Evolutionary conservation across 2,113 vertebrate species (phyloP).

Genomic region (Vireo altiloquus): DNA sequence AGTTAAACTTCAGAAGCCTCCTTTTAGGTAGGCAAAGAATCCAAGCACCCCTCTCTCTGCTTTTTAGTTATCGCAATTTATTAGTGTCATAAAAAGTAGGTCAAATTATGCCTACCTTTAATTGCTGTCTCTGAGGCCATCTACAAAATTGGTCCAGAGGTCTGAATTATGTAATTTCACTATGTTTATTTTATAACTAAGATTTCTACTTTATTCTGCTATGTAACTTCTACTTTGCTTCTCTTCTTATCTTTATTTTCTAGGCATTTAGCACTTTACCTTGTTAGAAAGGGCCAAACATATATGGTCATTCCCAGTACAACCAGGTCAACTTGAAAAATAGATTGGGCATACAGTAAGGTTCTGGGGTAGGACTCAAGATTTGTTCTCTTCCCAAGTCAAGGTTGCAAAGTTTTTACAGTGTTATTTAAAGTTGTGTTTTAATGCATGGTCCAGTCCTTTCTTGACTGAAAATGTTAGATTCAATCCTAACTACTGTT

Average conservation of each 20-base stretch:
- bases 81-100: neutral
- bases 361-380: neutral
- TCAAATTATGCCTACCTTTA: neutral
- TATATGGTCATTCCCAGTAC: neutral
- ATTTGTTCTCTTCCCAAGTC: neutral
- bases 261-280: neutral
- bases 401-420: neutral
- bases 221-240: neutral
- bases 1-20: neutral
- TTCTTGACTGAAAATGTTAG: neutral
- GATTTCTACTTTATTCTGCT: neutral
- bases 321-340: neutral
- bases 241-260: neutral
- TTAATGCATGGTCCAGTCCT: neutral
- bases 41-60: rapidly evolving
- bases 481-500: neutral
- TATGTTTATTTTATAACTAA: neutral
- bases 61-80: neutral
- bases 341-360: neutral
- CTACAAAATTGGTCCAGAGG: neutral
- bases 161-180: neutral
- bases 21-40: neutral
- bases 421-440: neutral
- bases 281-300: neutral
- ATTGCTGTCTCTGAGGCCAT: neutral